Conservation (phyloP, 64 coral and sea anemone species). For the Cladopsammia gracilis region DNA sequence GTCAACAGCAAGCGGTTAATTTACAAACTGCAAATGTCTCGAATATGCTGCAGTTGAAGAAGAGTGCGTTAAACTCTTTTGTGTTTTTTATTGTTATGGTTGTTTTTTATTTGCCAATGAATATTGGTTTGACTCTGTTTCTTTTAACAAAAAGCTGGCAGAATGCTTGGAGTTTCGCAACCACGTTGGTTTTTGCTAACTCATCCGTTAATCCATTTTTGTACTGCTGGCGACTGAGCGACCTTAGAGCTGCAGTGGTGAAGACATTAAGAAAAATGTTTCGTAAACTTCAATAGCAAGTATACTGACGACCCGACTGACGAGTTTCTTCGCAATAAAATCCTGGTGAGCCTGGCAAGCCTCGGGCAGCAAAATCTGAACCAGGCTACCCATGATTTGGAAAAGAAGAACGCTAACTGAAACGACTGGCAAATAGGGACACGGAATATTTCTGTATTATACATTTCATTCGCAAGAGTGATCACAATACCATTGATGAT, state of each 20-base stretch:
- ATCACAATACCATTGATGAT: too few relatives aligned
- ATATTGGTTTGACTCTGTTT: not conserved
- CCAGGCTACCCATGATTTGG: too few relatives aligned
- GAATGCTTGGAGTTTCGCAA: not conserved
- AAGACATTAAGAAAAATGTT: not conserved
- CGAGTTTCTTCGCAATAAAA: too few relatives aligned
- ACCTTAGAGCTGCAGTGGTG: not conserved
- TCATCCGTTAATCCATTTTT: conserved; percentile 24
- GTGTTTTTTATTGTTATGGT: conserved; percentile 27
- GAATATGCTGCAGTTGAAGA: not conserved
- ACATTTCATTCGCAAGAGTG: too few relatives aligned
- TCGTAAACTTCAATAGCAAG: not conserved
- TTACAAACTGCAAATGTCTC: not conserved
- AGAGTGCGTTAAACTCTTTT: conserved; percentile 21
- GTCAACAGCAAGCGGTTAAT: not conserved
- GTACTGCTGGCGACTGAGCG: conserved; percentile 12
- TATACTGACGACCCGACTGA: not conserved
- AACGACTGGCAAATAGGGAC: too few relatives aligned
- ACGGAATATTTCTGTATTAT: too few relatives aligned
- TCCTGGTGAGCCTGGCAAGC: too few relatives aligned
- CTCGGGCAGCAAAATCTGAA: too few relatives aligned
- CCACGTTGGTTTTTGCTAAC: conserved; percentile 24
- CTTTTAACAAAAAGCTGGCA: not conserved
- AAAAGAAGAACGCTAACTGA: too few relatives aligned
- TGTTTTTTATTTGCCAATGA: conserved; percentile 12